A percentile compares a stretch with the other conserved stretches of the same genome.
Conservation (phyloP, 1,140 invertebrate genomes). For the Pygmarrhopalites habei region DNA sequence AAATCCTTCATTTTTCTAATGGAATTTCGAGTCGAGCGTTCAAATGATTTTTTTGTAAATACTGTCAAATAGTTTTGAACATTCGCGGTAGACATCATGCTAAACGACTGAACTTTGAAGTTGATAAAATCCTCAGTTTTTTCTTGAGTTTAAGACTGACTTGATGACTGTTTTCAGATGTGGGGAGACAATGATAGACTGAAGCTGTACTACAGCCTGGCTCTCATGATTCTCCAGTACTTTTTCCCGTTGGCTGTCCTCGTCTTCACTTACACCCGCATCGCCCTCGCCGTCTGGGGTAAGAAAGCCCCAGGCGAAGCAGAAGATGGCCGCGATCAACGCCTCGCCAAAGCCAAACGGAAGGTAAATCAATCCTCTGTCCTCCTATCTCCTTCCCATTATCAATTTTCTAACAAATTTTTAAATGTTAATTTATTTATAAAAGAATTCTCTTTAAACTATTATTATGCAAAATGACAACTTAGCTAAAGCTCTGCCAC, state of each 20-base stretch:
- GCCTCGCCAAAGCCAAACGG: conserved; percentile 76
- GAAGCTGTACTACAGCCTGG: conserved; percentile 63
- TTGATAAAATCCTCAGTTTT: no score
- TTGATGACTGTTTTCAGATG: no score
- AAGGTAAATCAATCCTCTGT: no score
- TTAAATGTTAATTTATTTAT: no score
- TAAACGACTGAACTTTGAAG: neutral
- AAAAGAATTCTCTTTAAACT: no score
- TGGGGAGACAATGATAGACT: conserved; percentile 54
- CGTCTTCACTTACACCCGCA: conserved; percentile 76
- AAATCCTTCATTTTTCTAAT: no score
- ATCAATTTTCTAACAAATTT: neutral
- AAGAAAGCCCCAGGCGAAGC: conserved; percentile 77
- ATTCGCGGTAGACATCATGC: neutral
- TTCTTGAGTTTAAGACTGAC: no score
- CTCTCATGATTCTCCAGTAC: conserved; percentile 76
- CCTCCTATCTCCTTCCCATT: conserved; percentile 37
- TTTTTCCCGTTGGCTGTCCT: conserved; percentile 74
- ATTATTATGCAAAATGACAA: no score
- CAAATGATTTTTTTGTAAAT: no score
- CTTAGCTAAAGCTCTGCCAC: no score
- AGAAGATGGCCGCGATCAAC: conserved; percentile 66
- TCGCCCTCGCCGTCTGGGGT: conserved; percentile 81
- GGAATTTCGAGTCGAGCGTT: no score
- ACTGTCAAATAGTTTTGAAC: no score